These are phyloP conservation scores for Leptopilina myrica DNA, from an alignment of 2,888 invertebrate species.

Conservation along the genomic window DNA sequence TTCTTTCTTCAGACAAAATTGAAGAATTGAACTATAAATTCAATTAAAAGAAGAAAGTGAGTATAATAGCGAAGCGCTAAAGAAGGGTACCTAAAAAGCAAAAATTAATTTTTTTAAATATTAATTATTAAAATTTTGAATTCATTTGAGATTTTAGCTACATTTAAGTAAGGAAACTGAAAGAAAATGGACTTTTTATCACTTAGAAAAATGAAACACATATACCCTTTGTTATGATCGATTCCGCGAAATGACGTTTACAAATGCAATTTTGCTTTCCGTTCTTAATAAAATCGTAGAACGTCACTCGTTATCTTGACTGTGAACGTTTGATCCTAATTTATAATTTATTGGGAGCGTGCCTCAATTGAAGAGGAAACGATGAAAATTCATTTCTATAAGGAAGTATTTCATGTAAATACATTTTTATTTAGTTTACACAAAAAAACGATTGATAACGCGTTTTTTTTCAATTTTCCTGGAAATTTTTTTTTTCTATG, in stretches of 20 bases:
- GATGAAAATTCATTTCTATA: conserved; percentile 10
- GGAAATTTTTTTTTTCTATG: not conserved
- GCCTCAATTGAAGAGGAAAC: conserved; percentile 24
- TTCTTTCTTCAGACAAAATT: too few relatives aligned
- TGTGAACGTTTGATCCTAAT: conserved; percentile 16
- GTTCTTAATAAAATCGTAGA: conserved; percentile 19
- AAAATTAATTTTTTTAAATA: too few relatives aligned
- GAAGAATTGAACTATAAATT: too few relatives aligned
- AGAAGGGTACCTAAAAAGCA: too few relatives aligned
- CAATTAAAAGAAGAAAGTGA: not conserved
- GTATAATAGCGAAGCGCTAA: not conserved
- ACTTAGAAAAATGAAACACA: not conserved
- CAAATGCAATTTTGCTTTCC: conserved; percentile 1
- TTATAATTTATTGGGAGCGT: conserved; percentile 25
- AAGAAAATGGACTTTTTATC: not conserved
- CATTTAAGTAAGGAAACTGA: not conserved
- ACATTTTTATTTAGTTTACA: not conserved
- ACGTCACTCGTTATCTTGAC: conserved; percentile 8
- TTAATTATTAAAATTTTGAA: too few relatives aligned
- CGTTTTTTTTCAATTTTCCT: not conserved
- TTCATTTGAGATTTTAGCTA: not conserved
- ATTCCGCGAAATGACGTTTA: conserved; percentile 1
- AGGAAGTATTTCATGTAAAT: not conserved
- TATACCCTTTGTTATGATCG: not conserved
- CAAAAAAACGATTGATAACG: conserved; percentile 6